Conservation (phyloP, 2,888 invertebrate genomes). For the Strigamia transsilvanica region DNA sequence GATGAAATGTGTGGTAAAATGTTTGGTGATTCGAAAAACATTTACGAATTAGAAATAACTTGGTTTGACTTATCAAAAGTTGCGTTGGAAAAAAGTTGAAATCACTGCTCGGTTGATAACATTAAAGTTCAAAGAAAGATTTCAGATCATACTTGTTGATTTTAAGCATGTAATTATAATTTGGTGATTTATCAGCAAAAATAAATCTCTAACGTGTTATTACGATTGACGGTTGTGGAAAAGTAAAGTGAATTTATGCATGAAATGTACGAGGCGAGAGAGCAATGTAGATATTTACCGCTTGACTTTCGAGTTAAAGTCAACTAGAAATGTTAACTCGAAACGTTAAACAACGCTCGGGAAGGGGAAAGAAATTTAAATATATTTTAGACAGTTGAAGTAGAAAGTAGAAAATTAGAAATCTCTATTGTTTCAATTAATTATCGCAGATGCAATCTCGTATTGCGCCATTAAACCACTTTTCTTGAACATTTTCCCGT, state of each 20-base stretch:
- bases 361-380: neutral
- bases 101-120: neutral
- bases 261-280: too few relatives aligned
- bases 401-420: neutral
- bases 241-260: too few relatives aligned
- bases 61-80: neutral
- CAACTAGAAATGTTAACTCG: neutral
- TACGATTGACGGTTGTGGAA: too few relatives aligned
- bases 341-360: neutral
- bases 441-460: neutral
- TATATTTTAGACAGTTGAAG: too few relatives aligned
- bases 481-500: neutral
- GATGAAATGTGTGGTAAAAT: constrained; percentile 10
- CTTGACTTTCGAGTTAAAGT: neutral
- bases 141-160: neutral
- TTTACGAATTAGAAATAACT: neutral
- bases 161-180: neutral
- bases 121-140: neutral
- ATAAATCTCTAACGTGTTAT: too few relatives aligned
- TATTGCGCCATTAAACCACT: neutral
- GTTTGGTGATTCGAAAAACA: neutral
- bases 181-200: too few relatives aligned
- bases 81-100: neutral
- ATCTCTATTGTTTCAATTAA: neutral
- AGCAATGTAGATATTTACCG: too few relatives aligned